Evolutionary conservation across 2,113 vertebrate genomes (phyloP), one percentile per base, ranked within the genome.

Genomic region (Marcusenius ussheri): DNA sequence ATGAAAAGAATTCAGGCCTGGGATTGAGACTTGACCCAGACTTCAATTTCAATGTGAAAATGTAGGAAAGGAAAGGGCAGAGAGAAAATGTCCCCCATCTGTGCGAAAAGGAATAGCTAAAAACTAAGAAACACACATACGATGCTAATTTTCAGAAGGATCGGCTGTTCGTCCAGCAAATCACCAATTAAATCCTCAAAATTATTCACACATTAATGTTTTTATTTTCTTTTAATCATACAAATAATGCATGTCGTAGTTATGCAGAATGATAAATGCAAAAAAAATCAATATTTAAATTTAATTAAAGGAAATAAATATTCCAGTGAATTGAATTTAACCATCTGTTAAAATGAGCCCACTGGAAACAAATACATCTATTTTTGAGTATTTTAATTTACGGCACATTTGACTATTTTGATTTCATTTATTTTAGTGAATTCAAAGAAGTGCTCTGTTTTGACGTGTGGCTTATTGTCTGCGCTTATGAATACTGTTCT

Each of bases 91-190:
- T 9, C 31, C 74, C 74, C 35, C 7, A 42, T 49, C 27, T 50
- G 77, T 8, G 88, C 91, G 83, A 87, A 83, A 91, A 51, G 89
- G 90, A 92, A 92, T 47, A 89, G 47, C 90, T 89, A 39, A 89
- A 90, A 89, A 83, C 45, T 17, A 31, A 35, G 45, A 51, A 47
- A 62, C 3, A 56, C 17, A 5, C 24, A 45, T 77, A 46, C 49
- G 5, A 87, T 87, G 8, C 21, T 74, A 21, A 49, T 74, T n/a
- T 47, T 17, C 24, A 49, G 24, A n/a, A 49, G 45, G 46, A n/a
- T 46, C 19, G 11, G 42, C 42, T 39, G 9, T 70, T 88, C 7
- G 1, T 21, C n/a, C 42, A 45, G 5, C 42, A 45, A 45, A 45
- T 51, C 50, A 51, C 50, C 50, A 51, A 45, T 45, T 45, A 45